Base-by-base conservation (phyloP, 2,888 invertebrate genomes). In the Sphaeridia pumilis region DNA sequence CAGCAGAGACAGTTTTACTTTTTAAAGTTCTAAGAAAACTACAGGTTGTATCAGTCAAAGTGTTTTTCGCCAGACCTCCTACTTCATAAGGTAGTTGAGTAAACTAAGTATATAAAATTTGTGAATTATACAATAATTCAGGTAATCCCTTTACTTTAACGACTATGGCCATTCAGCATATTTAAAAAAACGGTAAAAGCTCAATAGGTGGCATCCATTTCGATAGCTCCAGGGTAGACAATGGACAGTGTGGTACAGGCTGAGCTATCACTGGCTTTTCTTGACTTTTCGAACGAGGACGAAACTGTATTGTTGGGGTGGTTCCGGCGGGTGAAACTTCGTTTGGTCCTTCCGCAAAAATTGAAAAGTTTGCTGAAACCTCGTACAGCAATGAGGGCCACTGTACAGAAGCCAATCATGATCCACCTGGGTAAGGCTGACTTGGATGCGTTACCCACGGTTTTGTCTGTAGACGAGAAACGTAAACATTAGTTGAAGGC, bases 241-340 rank as follows among this genome's bases (percentile, higher is more conserved):
- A 60, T 56, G 7, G 59, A 57, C 21, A 61, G 51, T 2, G 58
- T 60, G n/a, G 64, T 63, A 27, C 58, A 55, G 12, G 56, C 61
- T 12, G 64, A 63, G 28, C 59, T 57, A 47, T 63, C 60, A 42
- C 63, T 63, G 24, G 56, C 58, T 55, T 65, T 65, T 49, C 65
- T 52, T 12, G 57, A 56, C 41, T 64, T 65, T 48, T 63, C 65
- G 48, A 61, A 63, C 10, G 55, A 54, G 21, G 61, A 58, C n/a
- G 60, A 56, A 34, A 60, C 58, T 35, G 60, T 65, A 24, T 58
- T 58, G 28, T 63, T 58, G 43, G 59, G 53, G 41, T 55, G 53
- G 17, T 55, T 58, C 31, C 61, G 45, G 12, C 59, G 54, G 42
- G 58, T 59, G 4, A 64, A 50, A 26, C 54, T 54, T 49, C 64